Conservation (phyloP, 1,140 invertebrate genomes). For the Copidosoma floridanum region DNA sequence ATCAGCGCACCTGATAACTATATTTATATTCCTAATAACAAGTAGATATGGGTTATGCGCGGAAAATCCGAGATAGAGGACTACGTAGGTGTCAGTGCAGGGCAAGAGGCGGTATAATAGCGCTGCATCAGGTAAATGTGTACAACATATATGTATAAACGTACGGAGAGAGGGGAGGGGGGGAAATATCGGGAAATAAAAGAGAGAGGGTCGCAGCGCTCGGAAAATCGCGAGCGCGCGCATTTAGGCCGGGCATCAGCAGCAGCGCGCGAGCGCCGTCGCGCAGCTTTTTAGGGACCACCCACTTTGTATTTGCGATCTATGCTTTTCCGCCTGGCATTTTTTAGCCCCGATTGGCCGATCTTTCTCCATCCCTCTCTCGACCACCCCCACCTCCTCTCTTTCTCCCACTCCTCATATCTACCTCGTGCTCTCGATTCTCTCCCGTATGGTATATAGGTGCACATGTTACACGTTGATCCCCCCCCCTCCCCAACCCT, state of each 20-base stretch:
- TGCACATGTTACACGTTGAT: no score
- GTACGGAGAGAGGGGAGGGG: background rate
- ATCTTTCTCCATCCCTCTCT: conserved; percentile 24
- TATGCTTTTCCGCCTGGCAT: conserved; percentile 24
- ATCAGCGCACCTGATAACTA: no score
- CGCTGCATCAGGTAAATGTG: no score
- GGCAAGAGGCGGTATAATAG: no score
- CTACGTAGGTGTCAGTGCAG: no score
- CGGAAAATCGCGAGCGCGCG: conserved; percentile 40
- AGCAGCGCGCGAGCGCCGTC: conserved; percentile 20
- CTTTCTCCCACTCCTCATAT: background rate
- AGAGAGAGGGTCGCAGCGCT: conserved; percentile 26
- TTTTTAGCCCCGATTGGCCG: conserved; percentile 43
- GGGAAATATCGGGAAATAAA: no score
- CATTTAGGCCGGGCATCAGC: conserved; percentile 37
- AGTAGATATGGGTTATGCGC: no score
- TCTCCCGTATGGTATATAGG: no score
- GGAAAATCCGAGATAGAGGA: no score
- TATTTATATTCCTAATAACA: no score
- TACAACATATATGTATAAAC: no score
- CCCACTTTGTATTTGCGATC: conserved; percentile 34
- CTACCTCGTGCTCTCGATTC: background rate
- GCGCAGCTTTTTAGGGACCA: conserved; percentile 46
- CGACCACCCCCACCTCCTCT: background rate
- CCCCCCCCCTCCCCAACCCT: background rate